Conservation (phyloP, 64 coral and sea anemone genomes). For the Porites lutea region DNA sequence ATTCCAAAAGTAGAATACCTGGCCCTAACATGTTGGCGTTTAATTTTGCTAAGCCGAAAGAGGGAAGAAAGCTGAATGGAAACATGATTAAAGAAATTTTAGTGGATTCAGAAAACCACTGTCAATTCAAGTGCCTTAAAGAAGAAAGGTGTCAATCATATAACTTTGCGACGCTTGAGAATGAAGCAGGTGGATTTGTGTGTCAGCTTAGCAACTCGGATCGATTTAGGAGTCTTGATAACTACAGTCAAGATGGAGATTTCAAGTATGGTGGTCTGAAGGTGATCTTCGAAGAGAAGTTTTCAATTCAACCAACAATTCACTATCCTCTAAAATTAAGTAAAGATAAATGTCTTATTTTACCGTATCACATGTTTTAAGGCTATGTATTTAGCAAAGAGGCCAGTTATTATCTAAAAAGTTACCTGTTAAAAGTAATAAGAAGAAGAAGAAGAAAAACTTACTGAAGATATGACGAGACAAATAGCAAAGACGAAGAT, state of each 20-base stretch:
- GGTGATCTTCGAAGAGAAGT: not conserved
- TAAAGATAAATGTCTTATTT: too few species aligned
- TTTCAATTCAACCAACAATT: too few species aligned
- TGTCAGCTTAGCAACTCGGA: slow-evolving; percentile 1
- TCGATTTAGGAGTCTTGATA: not conserved
- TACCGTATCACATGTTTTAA: too few species aligned
- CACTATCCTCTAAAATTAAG: too few species aligned
- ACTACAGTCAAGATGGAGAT: not conserved
- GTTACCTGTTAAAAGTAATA: too few species aligned
- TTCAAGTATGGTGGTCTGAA: not conserved
- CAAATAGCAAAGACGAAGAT: too few species aligned
- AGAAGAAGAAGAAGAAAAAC: too few species aligned
- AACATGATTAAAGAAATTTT: not conserved
- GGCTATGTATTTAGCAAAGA: too few species aligned
- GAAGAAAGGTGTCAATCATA: not conserved
- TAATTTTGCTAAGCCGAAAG: not conserved
- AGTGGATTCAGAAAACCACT: slow-evolving; percentile 2
- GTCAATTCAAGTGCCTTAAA: not conserved
- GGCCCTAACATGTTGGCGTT: not conserved
- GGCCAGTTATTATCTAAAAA: too few species aligned
- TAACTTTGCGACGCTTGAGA: not conserved
- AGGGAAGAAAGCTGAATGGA: slow-evolving; percentile 9
- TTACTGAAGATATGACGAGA: too few species aligned
- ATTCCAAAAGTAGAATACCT: not conserved
- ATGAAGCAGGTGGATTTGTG: not conserved